These are phyloP conservation scores for Hedychridium roseum DNA, from an alignment of 2,888 invertebrate species.

Conservation along the genomic window DNA sequence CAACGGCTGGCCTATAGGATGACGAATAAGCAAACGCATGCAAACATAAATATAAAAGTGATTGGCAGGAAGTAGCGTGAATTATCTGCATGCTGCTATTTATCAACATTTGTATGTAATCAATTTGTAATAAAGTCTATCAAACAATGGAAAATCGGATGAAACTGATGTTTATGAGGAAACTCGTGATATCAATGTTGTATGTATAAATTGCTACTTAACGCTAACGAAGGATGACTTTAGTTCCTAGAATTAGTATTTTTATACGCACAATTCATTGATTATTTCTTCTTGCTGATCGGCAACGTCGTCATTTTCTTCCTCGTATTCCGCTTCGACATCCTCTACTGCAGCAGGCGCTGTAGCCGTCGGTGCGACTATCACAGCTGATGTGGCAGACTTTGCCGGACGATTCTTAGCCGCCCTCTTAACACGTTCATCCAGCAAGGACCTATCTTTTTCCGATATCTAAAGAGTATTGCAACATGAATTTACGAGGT, in stretches of 20 bases:
- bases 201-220: no score
- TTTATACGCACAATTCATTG: constrained; percentile 30
- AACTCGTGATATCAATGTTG: no score
- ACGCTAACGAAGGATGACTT: no score
- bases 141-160: no score
- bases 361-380: constrained; percentile 54
- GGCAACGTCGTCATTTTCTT: constrained; percentile 50
- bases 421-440: constrained; percentile 94
- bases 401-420: constrained; percentile 71
- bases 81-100: neutral
- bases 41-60: constrained; percentile 24
- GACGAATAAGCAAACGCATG: constrained; percentile 32
- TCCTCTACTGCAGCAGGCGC: constrained; percentile 60
- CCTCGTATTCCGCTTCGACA: constrained; percentile 59
- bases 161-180: no score
- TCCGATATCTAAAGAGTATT: constrained; percentile 76
- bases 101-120: neutral
- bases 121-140: no score
- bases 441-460: constrained; percentile 92
- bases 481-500: constrained; percentile 9
- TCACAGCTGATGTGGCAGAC: constrained; percentile 64
- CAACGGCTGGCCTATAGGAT: constrained; percentile 24
- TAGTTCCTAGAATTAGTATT: neutral
- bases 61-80: no score
- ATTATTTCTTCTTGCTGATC: constrained; percentile 29